Evolutionary conservation across 2,888 invertebrate genomes (phyloP).

Genomic region (Steinernema hermaphroditum): DNA sequence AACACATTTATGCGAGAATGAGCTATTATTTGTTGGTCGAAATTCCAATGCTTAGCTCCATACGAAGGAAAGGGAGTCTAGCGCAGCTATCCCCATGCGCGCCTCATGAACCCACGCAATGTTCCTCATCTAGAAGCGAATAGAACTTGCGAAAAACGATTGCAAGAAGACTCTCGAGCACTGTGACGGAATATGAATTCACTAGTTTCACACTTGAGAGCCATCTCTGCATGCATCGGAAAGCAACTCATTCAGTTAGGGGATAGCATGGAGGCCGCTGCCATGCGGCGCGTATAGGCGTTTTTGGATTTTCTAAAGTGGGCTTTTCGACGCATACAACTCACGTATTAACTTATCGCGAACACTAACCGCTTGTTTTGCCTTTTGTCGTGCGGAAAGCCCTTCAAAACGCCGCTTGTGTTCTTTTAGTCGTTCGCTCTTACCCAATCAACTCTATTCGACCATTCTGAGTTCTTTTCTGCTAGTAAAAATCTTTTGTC

Average conservation of each 20-base stretch:
- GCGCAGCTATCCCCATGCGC: background rate
- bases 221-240: slow-evolving; percentile 15
- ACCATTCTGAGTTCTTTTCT: slow-evolving; percentile 15
- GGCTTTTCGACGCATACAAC: slow-evolving; percentile 25
- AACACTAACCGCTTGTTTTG: slow-evolving; percentile 29
- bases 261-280: background rate
- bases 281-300: background rate
- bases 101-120: background rate
- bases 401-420: slow-evolving; percentile 27
- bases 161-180: background rate
- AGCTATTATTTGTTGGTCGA: slow-evolving; percentile 14
- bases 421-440: slow-evolving; percentile 2
- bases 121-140: background rate
- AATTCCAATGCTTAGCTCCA: background rate
- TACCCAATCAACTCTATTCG: slow-evolving; percentile 25
- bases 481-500: slow-evolving; percentile 11
- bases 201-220: background rate
- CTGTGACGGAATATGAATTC: slow-evolving; percentile 1
- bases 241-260: background rate
- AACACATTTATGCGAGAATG: slow-evolving; percentile 11
- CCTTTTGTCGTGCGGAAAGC: slow-evolving; percentile 26
- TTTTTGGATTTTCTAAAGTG: slow-evolving; percentile 2
- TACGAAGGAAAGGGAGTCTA: background rate
- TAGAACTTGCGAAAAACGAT: background rate
- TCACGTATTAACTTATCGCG: slow-evolving; percentile 21